Conservation (phyloP, 1,140 invertebrate species). For the Bombus superbus region DNA sequence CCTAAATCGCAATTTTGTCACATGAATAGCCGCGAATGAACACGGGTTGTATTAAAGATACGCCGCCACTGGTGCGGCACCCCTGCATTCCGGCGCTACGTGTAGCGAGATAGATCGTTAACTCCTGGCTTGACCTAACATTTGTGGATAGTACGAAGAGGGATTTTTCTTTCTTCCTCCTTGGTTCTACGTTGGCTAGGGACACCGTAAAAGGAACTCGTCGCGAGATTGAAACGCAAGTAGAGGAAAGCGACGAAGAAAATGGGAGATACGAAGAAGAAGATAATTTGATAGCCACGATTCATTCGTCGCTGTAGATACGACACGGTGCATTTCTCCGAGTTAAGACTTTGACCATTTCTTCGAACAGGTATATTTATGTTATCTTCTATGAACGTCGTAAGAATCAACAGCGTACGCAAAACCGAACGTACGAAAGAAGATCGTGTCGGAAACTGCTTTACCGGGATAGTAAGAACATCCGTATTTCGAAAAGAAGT, state of each 20-base stretch:
- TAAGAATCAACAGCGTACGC: too few relatives aligned
- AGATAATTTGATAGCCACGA: slow-evolving; percentile 38
- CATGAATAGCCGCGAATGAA: slow-evolving; percentile 30
- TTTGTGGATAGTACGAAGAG: slow-evolving; percentile 6
- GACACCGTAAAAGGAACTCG: neutral
- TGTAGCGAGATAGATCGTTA: slow-evolving; percentile 52
- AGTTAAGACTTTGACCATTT: too few relatives aligned
- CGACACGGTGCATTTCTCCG: too few relatives aligned
- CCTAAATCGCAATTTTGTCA: slow-evolving; percentile 53
- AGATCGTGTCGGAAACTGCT: too few relatives aligned
- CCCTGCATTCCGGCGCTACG: slow-evolving; percentile 16
- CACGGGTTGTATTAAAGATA: slow-evolving; percentile 43
- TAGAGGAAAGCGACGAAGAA: neutral
- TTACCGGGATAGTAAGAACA: too few relatives aligned
- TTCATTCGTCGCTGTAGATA: neutral
- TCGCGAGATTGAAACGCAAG: neutral
- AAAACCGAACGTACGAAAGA: too few relatives aligned
- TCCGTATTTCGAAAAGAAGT: too few relatives aligned
- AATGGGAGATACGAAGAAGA: neutral
- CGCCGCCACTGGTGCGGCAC: neutral
- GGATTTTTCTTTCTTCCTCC: too few relatives aligned
- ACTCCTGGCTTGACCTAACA: slow-evolving; percentile 48
- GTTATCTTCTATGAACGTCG: too few relatives aligned
- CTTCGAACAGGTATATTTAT: too few relatives aligned
- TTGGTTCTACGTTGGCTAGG: neutral